Base-by-base conservation (phyloP, 2,888 invertebrate species). In the Rhamphomyia laevipes region DNA sequence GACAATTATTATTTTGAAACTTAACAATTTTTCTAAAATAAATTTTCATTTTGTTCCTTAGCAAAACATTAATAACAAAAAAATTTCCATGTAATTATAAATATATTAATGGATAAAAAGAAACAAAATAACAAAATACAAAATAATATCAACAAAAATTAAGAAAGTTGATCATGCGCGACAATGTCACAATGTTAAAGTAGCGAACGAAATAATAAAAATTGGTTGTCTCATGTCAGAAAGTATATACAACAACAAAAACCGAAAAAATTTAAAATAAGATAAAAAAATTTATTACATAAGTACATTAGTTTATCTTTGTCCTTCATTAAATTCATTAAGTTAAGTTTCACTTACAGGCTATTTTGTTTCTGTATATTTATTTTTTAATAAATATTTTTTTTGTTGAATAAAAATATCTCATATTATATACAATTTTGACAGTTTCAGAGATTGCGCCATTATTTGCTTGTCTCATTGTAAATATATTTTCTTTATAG, bases 301-400 rank as follows among this genome's bases (percentile, higher is more conserved):
- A 55, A 53, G 55, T 55, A 55, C 56, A 57, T 57, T 57, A 57
- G 56, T 54, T 54, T 57, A 57, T 57, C 56, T 55, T 52, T 53
- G 51, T 46, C 55, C 54, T 56, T 53, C 55, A 43, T 52, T 49
- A 52, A 40, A 44, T 45, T 43, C 51, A 50, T 53, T 53, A 50
- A 45, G 43, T 35, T 18, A 45, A 45, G 49, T 52, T 51, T 53
- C 51, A 52, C 54, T 52, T n/a, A 21, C 21, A 21, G 21, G 21
- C 21, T 21, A 4, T 21, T 21, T 21, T 4, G 21, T 27, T 27
- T 4, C 9, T 7, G 51, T 54, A 52, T 52, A 52, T n/a, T 54
- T 27, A 27, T 27, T 4, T 2, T 7, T 27, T 27, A 7, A n/a
- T n/a, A n/a, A n/a, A n/a, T 27, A 7, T 27, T 6, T 27, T 27